Evolutionary conservation across 2,888 invertebrate genomes (phyloP).

Genomic region (Dermolepida albohirtum): DNA sequence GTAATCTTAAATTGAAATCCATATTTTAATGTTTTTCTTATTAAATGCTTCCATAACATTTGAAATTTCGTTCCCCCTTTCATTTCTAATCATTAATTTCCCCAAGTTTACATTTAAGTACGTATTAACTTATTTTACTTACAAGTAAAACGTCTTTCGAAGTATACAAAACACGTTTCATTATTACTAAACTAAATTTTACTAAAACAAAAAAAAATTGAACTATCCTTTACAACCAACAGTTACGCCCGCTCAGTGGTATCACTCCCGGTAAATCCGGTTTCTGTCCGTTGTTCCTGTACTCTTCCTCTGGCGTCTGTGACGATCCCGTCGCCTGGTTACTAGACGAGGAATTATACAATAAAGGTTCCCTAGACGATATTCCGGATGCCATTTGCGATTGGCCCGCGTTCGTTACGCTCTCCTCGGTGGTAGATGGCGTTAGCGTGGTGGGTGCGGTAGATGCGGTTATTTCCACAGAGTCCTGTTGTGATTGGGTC

Average conservation of each 20-base stretch:
- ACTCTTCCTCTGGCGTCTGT: conserved; percentile 64
- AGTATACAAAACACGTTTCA: conserved; percentile 13
- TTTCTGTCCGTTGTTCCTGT: conserved; percentile 68
- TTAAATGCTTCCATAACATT: too few species aligned
- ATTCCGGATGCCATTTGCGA: conserved; percentile 50
- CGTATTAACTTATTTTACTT: conserved; percentile 1
- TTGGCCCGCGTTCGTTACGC: conserved; percentile 61
- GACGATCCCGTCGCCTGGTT: conserved; percentile 63
- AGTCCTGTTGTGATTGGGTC: conserved; percentile 74
- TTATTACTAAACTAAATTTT: conserved; percentile 14
- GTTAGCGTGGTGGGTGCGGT: conserved; percentile 64
- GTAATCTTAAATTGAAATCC: too few species aligned
- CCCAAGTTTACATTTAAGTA: too few species aligned
- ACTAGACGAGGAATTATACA: conserved; percentile 68
- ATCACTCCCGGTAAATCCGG: conserved; percentile 79
- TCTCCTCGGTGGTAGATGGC: conserved; percentile 71
- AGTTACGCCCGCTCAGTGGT: conserved; percentile 79
- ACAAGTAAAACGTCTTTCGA: conserved; percentile 9
- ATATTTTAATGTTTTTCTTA: too few species aligned
- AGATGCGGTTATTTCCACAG: conserved; percentile 63
- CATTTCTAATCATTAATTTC: too few species aligned
- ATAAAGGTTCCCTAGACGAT: conserved; percentile 73
- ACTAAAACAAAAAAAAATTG: conserved; percentile 30
- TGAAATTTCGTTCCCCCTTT: too few species aligned
- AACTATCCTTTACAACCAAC: conserved; percentile 68